Conservation (phyloP, 2,797 vertebrate genomes). For the Enoplosus armatus region DNA sequence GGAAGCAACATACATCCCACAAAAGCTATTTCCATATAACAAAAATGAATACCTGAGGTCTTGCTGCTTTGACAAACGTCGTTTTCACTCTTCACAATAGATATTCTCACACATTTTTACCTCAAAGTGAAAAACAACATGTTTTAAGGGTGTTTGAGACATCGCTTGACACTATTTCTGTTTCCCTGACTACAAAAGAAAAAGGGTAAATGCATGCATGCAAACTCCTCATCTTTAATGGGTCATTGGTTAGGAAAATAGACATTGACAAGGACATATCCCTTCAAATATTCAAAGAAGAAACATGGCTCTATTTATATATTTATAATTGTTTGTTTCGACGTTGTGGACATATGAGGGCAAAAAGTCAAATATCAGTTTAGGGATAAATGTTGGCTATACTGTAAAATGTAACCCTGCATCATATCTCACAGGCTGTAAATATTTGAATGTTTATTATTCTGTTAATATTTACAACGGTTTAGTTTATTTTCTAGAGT, state of each 20-base stretch:
- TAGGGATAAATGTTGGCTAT: background rate
- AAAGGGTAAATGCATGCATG: background rate
- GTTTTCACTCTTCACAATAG: background rate
- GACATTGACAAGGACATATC: too few relatives aligned
- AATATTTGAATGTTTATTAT: background rate
- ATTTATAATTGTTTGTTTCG: background rate
- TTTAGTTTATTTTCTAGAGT: background rate
- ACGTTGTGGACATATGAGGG: too few relatives aligned
- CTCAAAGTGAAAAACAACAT: background rate
- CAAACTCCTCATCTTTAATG: background rate
- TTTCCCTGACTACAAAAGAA: background rate
- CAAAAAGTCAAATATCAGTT: background rate
- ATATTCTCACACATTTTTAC: background rate
- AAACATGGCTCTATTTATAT: background rate
- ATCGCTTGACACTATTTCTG: background rate
- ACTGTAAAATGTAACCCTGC: background rate
- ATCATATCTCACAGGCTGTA: background rate
- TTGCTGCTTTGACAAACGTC: background rate
- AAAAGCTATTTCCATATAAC: background rate
- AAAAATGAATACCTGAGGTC: background rate
- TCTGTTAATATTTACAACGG: background rate
- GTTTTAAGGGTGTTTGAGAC: background rate
- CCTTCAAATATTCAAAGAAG: background rate
- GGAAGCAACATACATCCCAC: background rate
- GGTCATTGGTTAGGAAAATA: background rate